phyloP scores from a whole-genome alignment of 2,797 vertebrate genomes.

The Tarsius wallacei region DNA sequence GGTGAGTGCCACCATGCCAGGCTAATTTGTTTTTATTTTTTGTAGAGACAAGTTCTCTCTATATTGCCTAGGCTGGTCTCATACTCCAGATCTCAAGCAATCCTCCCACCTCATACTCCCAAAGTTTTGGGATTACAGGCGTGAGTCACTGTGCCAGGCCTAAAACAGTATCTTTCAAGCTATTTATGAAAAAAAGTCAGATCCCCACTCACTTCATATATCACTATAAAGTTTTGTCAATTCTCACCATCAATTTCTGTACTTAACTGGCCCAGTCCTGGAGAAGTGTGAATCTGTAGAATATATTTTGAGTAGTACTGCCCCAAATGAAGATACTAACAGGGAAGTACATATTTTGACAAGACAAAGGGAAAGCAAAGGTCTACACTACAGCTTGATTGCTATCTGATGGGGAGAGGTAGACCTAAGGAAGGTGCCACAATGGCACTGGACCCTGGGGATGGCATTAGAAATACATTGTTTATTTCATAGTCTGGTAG shows the following conservation, averaged over 20 bases:
- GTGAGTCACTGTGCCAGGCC: too few species aligned
- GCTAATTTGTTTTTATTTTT: too few species aligned
- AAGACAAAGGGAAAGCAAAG: conserved; percentile 37
- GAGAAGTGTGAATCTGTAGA: background rate
- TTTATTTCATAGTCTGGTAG: background rate
- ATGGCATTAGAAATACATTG: background rate
- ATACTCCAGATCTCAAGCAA: too few species aligned
- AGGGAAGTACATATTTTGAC: background rate
- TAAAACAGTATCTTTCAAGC: conserved; percentile 10
- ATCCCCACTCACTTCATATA: background rate
- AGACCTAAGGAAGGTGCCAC: background rate
- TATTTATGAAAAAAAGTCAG: background rate
- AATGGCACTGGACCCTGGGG: background rate
- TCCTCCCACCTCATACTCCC: too few species aligned
- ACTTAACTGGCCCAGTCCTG: background rate
- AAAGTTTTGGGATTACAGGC: too few species aligned
- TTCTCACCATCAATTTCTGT: conserved; percentile 23
- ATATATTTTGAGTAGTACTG: background rate
- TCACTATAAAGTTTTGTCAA: background rate
- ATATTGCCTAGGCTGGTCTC: too few species aligned
- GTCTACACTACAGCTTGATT: background rate
- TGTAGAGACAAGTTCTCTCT: too few species aligned
- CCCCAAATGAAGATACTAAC: background rate
- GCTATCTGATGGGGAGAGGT: background rate
- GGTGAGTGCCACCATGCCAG: too few species aligned